These are phyloP conservation scores for Myotis vivesi DNA, from an alignment of 2,797 vertebrate species.

Conservation along the genomic window DNA sequence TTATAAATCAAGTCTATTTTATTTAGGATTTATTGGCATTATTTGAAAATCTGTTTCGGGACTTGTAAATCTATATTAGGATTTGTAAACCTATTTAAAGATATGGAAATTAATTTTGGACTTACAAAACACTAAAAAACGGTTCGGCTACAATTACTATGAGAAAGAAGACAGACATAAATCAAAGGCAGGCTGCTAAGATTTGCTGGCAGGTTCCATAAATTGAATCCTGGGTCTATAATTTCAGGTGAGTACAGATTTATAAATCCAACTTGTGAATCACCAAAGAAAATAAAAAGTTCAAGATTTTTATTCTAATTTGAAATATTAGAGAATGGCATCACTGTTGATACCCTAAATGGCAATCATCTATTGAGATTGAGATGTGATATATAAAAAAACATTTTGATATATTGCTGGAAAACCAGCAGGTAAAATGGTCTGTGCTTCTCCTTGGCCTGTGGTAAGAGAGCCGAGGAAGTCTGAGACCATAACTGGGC, in stretches of 20 bases:
- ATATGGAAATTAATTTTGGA: conserved; percentile 78
- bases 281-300: conserved; percentile 70
- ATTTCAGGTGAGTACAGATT: conserved; percentile 78
- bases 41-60: conserved; percentile 81
- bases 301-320: conserved; percentile 75
- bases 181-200: conserved; percentile 76
- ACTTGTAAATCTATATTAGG: conserved; percentile 80
- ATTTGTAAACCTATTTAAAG: conserved; percentile 79
- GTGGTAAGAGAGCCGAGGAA: not conserved
- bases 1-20: conserved; percentile 78
- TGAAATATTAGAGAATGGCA: conserved; percentile 66
- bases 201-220: conserved; percentile 79
- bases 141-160: conserved; percentile 64
- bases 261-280: conserved; percentile 82
- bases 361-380: conserved; percentile 43
- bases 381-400: conserved; percentile 7
- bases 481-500: not conserved
- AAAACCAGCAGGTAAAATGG: not conserved
- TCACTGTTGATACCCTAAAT: conserved; percentile 16
- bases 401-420: not conserved
- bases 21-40: conserved; percentile 77
- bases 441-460: not conserved
- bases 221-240: conserved; percentile 79
- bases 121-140: conserved; percentile 77
- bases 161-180: conserved; percentile 79